Conservation (phyloP, 2,113 vertebrate species). For the Microtus pennsylvanicus region DNA sequence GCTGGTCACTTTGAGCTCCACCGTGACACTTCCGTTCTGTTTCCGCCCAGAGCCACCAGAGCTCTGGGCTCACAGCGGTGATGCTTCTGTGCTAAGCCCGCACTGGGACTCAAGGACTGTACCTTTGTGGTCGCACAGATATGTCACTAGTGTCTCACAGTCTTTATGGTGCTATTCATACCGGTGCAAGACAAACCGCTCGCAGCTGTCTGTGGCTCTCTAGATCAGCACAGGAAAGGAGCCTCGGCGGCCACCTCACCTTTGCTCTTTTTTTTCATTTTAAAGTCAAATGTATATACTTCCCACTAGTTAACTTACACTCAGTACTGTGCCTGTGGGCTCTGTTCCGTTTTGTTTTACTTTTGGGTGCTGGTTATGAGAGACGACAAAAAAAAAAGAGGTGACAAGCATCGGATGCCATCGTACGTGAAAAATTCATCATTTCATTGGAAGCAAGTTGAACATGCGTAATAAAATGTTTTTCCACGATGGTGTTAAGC, state of each 20-base stretch:
- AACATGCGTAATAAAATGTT: slow-evolving; percentile 86
- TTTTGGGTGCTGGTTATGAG: slow-evolving; percentile 86
- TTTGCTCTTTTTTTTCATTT: slow-evolving; percentile 77
- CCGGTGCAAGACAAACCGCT: slow-evolving; percentile 83
- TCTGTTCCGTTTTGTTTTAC: slow-evolving; percentile 71
- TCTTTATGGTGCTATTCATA: slow-evolving; percentile 92
- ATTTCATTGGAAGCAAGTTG: slow-evolving; percentile 84
- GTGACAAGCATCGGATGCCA: slow-evolving; percentile 79
- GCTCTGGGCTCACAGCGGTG: slow-evolving; percentile 81
- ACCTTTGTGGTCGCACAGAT: slow-evolving; percentile 88
- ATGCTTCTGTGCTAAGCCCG: slow-evolving; percentile 84
- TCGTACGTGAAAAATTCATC: slow-evolving; percentile 84
- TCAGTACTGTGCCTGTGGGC: slow-evolving; percentile 86
- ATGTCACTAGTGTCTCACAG: slow-evolving; percentile 87
- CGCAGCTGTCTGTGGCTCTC: slow-evolving; percentile 83
- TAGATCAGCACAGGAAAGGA: slow-evolving; percentile 87
- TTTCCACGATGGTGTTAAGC: slow-evolving; percentile 81
- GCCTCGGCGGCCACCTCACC: slow-evolving; percentile 81
- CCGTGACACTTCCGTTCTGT: slow-evolving; percentile 57
- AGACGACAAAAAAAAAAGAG: slow-evolving; percentile 59
- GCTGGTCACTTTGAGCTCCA: slow-evolving; percentile 47
- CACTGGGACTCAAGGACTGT: slow-evolving; percentile 89
- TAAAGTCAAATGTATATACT: slow-evolving; percentile 87
- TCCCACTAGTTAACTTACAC: slow-evolving; percentile 84
- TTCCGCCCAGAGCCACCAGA: slow-evolving; percentile 71